A percentile compares a stretch with the other conserved stretches of the same genome.
These are phyloP conservation scores for Actinia tenebrosa DNA, from an alignment of 64 coral and sea anemone genomes.

Conservation along the genomic window DNA sequence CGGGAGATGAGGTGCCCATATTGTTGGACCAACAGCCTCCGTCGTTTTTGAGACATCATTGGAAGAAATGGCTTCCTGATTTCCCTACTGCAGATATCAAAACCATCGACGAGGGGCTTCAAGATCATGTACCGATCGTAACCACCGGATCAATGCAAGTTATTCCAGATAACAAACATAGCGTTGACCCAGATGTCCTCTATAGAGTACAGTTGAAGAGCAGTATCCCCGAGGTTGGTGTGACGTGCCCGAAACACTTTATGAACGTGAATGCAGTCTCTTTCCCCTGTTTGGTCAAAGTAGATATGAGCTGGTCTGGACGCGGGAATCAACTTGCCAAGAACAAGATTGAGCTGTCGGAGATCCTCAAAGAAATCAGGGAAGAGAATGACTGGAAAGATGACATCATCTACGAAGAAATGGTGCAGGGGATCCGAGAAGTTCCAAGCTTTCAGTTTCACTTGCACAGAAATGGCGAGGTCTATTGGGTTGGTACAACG, in stretches of 20 bases:
- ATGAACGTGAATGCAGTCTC: neutral
- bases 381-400: slow-evolving; percentile 24
- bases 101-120: slow-evolving; percentile 20
- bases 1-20: slow-evolving; percentile 14
- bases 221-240: neutral
- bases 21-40: slow-evolving; percentile 4
- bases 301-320: slow-evolving; percentile 1
- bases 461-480: slow-evolving; percentile 16
- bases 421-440: slow-evolving; percentile 7
- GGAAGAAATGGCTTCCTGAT: slow-evolving; percentile 33
- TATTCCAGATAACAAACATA: slow-evolving; percentile 19
- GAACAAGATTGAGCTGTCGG: slow-evolving; percentile 2
- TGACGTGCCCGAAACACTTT: neutral
- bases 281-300: slow-evolving; percentile 23
- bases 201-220: slow-evolving; percentile 26
- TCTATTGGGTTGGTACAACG: slow-evolving; percentile 16
- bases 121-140: slow-evolving; percentile 23
- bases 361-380: slow-evolving; percentile 16
- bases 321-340: slow-evolving; percentile 1
- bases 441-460: slow-evolving; percentile 38
- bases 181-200: slow-evolving; percentile 16
- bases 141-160: slow-evolving; percentile 16
- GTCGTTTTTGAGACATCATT: neutral
- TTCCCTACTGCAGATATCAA: neutral
- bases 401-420: neutral